Conservation (phyloP, 2,888 invertebrate species). For the Chalcosyrphus nemorum region DNA sequence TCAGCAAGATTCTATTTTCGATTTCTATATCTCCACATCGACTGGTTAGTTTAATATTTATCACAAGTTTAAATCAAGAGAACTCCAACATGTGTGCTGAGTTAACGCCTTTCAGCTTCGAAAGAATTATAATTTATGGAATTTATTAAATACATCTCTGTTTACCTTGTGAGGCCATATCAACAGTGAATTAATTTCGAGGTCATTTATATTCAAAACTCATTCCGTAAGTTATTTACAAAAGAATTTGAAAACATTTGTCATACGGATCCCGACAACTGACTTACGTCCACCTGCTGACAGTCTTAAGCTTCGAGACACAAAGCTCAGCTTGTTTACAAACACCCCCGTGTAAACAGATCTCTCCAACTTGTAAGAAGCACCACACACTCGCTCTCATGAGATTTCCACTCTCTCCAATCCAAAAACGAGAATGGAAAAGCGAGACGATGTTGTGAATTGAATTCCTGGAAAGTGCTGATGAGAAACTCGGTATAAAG, state of each 20-base stretch:
- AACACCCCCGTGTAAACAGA: constrained; percentile 8
- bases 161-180: constrained; percentile 38
- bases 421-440: constrained; percentile 39
- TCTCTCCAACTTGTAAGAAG: constrained; percentile 1
- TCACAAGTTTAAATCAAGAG: constrained; percentile 18
- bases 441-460: constrained; percentile 55
- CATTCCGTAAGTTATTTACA: constrained; percentile 18
- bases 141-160: constrained; percentile 33
- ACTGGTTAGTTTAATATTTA: constrained; percentile 5
- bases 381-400: neutral
- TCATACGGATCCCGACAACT: constrained; percentile 7
- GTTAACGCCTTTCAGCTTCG: constrained; percentile 30
- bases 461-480: constrained; percentile 71
- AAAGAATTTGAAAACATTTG: constrained; percentile 32
- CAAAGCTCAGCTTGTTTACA: constrained; percentile 40
- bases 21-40: constrained; percentile 17
- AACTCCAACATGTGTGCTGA: constrained; percentile 27
- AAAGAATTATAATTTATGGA: constrained; percentile 14
- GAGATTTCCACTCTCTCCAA: constrained; percentile 3
- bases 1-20: constrained; percentile 22
- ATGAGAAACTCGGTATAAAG: constrained; percentile 47
- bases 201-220: constrained; percentile 51
- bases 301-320: neutral
- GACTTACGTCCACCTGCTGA: neutral
- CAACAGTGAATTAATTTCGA: constrained; percentile 25